phyloP scores from a whole-genome alignment of 2,888 invertebrate genomes.

The Gymnosoma rotundatum region DNA sequence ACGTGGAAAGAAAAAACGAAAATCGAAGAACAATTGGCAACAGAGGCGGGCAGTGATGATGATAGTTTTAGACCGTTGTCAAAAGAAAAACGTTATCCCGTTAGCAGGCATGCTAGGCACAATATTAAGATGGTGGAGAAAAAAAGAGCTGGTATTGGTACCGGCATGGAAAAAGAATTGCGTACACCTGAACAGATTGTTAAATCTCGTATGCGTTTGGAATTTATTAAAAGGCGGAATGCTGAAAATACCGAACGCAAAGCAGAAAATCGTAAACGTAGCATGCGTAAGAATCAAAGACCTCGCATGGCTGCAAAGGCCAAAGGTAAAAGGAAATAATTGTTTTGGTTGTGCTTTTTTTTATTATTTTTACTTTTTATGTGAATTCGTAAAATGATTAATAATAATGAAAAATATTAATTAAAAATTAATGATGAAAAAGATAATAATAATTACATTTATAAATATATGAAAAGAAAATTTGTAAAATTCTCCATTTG shows the following conservation, averaged over 20 bases:
- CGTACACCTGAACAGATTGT: conserved; percentile 90
- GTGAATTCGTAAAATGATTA: conserved; percentile 21
- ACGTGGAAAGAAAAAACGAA: conserved; percentile 91
- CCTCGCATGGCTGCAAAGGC: conserved; percentile 65
- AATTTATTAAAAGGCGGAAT: conserved; percentile 86
- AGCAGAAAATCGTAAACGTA: conserved; percentile 81
- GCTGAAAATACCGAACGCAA: conserved; percentile 82
- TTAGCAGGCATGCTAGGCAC: conserved; percentile 90
- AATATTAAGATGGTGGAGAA: conserved; percentile 88
- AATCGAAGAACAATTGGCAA: conserved; percentile 80
- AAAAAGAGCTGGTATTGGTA: conserved; percentile 82
- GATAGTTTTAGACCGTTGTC: conserved; percentile 76
- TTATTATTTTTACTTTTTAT: conserved; percentile 28
- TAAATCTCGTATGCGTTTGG: conserved; percentile 85
- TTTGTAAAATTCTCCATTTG: too few species aligned
- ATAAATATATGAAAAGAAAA: not conserved
- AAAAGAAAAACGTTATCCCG: conserved; percentile 80
- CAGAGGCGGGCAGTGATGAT: conserved; percentile 78
- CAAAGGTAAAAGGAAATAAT: conserved; percentile 60
- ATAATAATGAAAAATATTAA: conserved; percentile 16
- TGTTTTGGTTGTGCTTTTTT: not conserved
- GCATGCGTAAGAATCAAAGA: conserved; percentile 78
- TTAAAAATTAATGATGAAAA: not conserved
- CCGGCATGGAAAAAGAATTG: conserved; percentile 84
- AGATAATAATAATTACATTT: conserved; percentile 8